These are phyloP conservation scores for Cheilosia soror DNA, from an alignment of 2,888 invertebrate genomes.

Conservation along the genomic window DNA sequence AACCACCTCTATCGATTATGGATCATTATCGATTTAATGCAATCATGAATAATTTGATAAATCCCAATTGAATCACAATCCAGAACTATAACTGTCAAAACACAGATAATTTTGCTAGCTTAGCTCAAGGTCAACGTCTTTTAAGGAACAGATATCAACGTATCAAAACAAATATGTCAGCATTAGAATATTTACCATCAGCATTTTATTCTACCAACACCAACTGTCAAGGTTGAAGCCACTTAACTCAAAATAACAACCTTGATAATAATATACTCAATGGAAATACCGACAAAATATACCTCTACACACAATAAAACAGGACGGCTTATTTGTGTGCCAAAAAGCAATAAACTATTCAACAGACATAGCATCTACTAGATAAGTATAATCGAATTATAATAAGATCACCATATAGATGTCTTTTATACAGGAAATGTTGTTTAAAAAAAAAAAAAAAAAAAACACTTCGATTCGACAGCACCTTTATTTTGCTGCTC, in stretches of 20 bases:
- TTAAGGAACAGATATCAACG: not conserved
- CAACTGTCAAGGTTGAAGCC: constrained; percentile 18
- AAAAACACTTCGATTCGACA: not conserved
- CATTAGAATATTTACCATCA: constrained; percentile 5
- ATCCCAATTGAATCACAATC: not conserved
- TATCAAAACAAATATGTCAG: constrained; percentile 16
- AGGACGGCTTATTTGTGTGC: not conserved
- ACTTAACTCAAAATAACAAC: not conserved
- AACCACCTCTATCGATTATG: not conserved
- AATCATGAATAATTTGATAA: not conserved
- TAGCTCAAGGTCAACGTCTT: constrained; percentile 2
- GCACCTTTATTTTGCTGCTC: too few species aligned
- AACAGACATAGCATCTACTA: not conserved
- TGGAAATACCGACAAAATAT: not conserved
- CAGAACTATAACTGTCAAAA: not conserved
- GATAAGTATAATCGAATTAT: not conserved
- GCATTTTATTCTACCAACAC: not conserved
- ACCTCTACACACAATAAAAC: not conserved
- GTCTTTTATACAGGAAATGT: not conserved
- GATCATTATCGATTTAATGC: not conserved
- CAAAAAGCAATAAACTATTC: constrained; percentile 11
- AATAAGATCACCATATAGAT: not conserved
- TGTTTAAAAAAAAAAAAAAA: not conserved
- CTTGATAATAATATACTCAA: not conserved
- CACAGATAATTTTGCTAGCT: not conserved